Evolutionary conservation across 2,888 invertebrate species (phyloP).

Genomic region (Melieria picta): DNA sequence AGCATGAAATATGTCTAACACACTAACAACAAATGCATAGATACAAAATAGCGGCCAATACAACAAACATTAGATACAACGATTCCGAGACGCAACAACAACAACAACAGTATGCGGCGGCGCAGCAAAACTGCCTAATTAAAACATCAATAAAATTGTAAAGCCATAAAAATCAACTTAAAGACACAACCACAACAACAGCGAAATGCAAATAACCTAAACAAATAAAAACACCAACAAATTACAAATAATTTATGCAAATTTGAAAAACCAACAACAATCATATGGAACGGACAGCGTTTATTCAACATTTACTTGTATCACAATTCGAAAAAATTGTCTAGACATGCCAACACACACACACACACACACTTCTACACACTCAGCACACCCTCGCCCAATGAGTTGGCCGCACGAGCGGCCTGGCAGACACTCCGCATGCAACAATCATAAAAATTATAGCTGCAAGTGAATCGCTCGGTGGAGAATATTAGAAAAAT

Average conservation of each 20-base stretch:
- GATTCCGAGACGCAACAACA: not conserved
- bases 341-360: slow-evolving; percentile 19
- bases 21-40: too few relatives aligned
- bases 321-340: not conserved
- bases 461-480: too few relatives aligned
- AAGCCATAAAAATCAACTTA: slow-evolving; percentile 1
- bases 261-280: slow-evolving; percentile 32
- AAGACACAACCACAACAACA: not conserved
- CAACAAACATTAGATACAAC: not conserved
- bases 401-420: too few relatives aligned
- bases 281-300: too few relatives aligned
- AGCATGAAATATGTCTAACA: not conserved
- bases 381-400: not conserved
- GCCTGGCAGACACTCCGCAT: too few relatives aligned
- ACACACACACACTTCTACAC: slow-evolving; percentile 3
- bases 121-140: not conserved
- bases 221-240: slow-evolving; percentile 27
- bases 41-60: not conserved
- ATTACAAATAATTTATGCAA: slow-evolving; percentile 41
- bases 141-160: slow-evolving; percentile 7
- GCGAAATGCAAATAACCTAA: not conserved
- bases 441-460: too few relatives aligned
- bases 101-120: not conserved
- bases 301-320: too few relatives aligned
- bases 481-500: too few relatives aligned